A percentile compares a stretch with the other conserved stretches of the same genome.
phyloP scores from a whole-genome alignment of 2,888 invertebrate genomes.

The Bombylius major region DNA sequence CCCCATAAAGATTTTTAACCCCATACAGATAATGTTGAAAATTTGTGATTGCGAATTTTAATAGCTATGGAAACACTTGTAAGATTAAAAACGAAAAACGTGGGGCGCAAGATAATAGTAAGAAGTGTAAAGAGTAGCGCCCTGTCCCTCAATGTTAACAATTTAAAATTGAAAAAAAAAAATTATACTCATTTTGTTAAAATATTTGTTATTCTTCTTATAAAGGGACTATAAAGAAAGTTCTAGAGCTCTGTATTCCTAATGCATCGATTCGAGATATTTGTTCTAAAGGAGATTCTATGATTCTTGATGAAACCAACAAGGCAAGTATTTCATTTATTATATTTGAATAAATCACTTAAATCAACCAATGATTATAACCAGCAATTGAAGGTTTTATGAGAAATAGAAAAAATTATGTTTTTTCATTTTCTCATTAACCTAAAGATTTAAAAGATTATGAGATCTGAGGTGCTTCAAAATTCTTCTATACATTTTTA shows the following conservation, averaged over 20 bases:
- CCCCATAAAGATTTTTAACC: too few relatives aligned
- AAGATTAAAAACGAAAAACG: too few relatives aligned
- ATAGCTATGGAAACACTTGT: too few relatives aligned
- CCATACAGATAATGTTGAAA: too few relatives aligned
- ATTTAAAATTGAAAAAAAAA: too few relatives aligned
- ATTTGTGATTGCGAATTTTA: too few relatives aligned
- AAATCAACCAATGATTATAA: conserved; percentile 33
- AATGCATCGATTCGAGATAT: conserved; percentile 83
- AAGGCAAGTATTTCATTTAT: conserved; percentile 48
- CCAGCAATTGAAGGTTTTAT: conserved; percentile 28
- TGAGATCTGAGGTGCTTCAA: conserved; percentile 34
- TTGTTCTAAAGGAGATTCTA: conserved; percentile 84
- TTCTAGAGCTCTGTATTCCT: conserved; percentile 74
- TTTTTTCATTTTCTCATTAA: not conserved
- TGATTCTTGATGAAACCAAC: conserved; percentile 78
- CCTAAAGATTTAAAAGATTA: conserved; percentile 35
- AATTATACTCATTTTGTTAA: too few relatives aligned
- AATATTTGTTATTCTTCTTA: conserved; percentile 24
- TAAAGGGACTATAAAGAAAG: conserved; percentile 77
- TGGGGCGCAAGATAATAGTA: too few relatives aligned
- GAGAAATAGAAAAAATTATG: conserved; percentile 5
- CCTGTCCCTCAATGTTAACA: too few relatives aligned
- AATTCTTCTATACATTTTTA: not conserved
- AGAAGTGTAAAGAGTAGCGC: too few relatives aligned
- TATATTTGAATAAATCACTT: not conserved